These are phyloP conservation scores for Actenoides hombroni DNA, from an alignment of 2,113 vertebrate species.

Conservation along the genomic window DNA sequence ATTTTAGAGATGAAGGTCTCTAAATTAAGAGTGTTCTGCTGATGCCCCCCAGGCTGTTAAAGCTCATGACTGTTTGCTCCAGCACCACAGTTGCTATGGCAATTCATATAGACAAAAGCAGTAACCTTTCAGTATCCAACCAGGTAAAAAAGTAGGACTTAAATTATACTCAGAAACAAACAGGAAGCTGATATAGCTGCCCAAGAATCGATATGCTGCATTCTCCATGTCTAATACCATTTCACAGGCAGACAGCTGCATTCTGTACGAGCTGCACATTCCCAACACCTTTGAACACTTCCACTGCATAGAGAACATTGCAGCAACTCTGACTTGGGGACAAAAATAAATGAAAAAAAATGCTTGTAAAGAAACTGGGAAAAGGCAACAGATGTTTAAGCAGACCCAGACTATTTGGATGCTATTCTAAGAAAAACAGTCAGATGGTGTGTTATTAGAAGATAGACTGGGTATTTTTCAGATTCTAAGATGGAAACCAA, in stretches of 20 bases:
- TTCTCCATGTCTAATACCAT: not conserved
- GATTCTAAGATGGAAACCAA: not conserved
- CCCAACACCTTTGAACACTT: not conserved
- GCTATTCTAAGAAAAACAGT: not conserved
- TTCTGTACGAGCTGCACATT: not conserved
- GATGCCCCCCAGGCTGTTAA: constrained; percentile 5
- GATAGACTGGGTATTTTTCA: not conserved
- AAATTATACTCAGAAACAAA: constrained; percentile 30
- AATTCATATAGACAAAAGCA: constrained; percentile 43
- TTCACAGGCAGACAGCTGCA: not conserved
- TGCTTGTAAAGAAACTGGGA: not conserved
- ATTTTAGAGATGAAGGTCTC: not conserved
- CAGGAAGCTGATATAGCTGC: constrained; percentile 2
- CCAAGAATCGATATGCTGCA: not conserved
- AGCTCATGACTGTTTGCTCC: not conserved
- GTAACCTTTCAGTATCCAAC: constrained; percentile 9
- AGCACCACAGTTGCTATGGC: constrained; percentile 1
- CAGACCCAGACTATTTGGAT: not conserved
- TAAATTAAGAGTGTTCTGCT: not conserved
- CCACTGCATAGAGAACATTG: not conserved
- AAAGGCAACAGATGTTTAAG: not conserved
- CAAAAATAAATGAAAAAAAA: not conserved
- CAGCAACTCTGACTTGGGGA: not conserved
- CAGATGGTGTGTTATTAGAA: not conserved
- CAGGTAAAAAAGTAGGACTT: constrained; percentile 32